A percentile compares a stretch with the other conserved stretches of the same genome.
phyloP scores from a whole-genome alignment of 2,888 invertebrate genomes.

The Scrobipalpa costella region DNA sequence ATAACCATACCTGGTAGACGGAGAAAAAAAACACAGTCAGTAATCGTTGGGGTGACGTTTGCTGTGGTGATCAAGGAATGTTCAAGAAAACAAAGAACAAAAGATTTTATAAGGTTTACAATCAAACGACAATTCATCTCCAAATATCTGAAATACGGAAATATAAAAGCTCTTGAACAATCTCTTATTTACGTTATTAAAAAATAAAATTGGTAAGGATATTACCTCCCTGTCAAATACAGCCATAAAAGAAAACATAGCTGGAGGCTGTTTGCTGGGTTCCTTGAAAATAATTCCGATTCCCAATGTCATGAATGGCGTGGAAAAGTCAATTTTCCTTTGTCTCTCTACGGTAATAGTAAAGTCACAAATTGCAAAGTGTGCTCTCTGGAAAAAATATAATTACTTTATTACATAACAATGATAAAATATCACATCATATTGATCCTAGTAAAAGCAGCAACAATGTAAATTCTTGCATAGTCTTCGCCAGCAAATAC shows the following conservation, averaged over 20 bases:
- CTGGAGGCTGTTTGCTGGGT: slow-evolving; percentile 92
- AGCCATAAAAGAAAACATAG: slow-evolving; percentile 94
- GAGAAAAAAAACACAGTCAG: neutral
- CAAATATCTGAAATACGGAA: no score
- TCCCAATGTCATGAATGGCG: slow-evolving; percentile 96
- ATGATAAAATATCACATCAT: neutral
- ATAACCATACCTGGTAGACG: slow-evolving; percentile 87
- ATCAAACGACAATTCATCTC: no score
- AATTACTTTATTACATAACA: neutral
- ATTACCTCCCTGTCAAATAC: slow-evolving; percentile 89
- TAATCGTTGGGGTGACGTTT: no score
- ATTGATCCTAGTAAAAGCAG: neutral
- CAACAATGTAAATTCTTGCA: neutral
- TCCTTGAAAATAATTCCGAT: slow-evolving; percentile 94
- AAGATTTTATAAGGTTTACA: no score
- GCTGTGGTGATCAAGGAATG: no score
- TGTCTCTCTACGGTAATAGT: slow-evolving; percentile 93
- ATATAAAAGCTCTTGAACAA: no score
- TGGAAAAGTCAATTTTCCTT: slow-evolving; percentile 95
- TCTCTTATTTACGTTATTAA: no score
- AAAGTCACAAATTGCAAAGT: slow-evolving; percentile 95
- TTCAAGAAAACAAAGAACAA: no score
- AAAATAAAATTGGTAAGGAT: no score
- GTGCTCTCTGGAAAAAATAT: slow-evolving; percentile 85
- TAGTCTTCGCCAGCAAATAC: no score